A percentile compares a stretch with the other conserved stretches of the same genome.
phyloP scores from a whole-genome alignment of 1,140 invertebrate genomes.

The Trissolcus basalis region DNA sequence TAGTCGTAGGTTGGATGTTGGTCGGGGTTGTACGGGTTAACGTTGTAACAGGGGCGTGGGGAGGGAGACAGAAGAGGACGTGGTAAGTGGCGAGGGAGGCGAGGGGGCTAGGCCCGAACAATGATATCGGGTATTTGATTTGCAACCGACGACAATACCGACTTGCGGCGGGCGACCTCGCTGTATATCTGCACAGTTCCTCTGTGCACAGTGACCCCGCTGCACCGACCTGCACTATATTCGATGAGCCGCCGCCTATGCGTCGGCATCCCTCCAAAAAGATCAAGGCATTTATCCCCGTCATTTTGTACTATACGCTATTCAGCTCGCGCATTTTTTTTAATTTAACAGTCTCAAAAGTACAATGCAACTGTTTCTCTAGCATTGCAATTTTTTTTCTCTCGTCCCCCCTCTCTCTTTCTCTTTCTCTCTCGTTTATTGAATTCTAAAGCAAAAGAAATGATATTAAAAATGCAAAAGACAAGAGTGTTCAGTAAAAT shows the following conservation, averaged over 20 bases:
- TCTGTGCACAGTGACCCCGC: slow-evolving; percentile 50
- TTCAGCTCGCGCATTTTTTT: not conserved
- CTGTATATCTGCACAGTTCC: slow-evolving; percentile 51
- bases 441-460: no score
- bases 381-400: no score
- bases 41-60: slow-evolving; percentile 50
- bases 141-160: slow-evolving; percentile 61
- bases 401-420: no score
- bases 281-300: slow-evolving; percentile 46
- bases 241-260: slow-evolving; percentile 47
- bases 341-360: not conserved
- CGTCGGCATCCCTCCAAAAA: slow-evolving; percentile 43
- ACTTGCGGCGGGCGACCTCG: slow-evolving; percentile 54
- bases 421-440: no score
- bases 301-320: no score
- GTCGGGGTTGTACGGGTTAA: slow-evolving; percentile 55
- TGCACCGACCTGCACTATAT: slow-evolving; percentile 57
- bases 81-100: slow-evolving; percentile 50
- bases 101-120: slow-evolving; percentile 42
- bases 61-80: slow-evolving; percentile 35
- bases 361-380: no score
- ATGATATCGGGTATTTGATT: slow-evolving; percentile 61
- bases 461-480: no score
- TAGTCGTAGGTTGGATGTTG: slow-evolving; percentile 53
- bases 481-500: no score